Evolutionary conservation across 1,140 invertebrate genomes (phyloP).

Genomic region (Coelopa frigida): DNA sequence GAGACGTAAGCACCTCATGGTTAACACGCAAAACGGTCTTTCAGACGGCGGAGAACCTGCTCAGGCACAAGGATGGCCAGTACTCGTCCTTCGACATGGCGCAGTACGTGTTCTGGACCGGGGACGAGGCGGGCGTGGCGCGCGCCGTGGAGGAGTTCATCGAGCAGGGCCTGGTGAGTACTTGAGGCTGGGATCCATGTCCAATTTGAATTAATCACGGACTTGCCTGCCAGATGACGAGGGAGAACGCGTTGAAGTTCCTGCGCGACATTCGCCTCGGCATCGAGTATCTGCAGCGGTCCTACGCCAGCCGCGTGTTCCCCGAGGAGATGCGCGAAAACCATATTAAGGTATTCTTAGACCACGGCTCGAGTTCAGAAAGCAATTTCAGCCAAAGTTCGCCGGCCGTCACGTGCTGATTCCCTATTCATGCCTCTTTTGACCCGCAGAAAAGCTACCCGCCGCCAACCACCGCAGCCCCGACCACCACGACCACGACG

Average conservation of each 20-base stretch:
- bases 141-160: conserved; percentile 65
- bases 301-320: conserved; percentile 48
- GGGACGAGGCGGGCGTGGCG: conserved; percentile 66
- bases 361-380: background rate
- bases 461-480: conserved; percentile 24
- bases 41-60: conserved; percentile 39
- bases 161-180: conserved; percentile 60
- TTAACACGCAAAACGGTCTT: too few species aligned
- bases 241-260: conserved; percentile 64
- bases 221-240: conserved; percentile 50
- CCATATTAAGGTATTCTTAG: conserved; percentile 23
- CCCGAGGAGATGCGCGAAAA: conserved; percentile 36
- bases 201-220: background rate
- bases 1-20: too few species aligned
- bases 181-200: too few species aligned
- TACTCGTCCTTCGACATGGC: conserved; percentile 65
- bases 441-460: conserved; percentile 4
- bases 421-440: background rate
- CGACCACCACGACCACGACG: conserved; percentile 14
- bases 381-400: conserved; percentile 1
- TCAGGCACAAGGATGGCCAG: conserved; percentile 50
- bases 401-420: background rate
- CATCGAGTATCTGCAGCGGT: conserved; percentile 57
- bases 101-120: conserved; percentile 70
- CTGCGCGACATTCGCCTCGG: conserved; percentile 64